Percentiles rank a stretch among this genome's conserved stretches.
These are phyloP conservation scores for Ctenosaura bakeri DNA, from an alignment of 2,797 vertebrate species.

Conservation along the genomic window DNA sequence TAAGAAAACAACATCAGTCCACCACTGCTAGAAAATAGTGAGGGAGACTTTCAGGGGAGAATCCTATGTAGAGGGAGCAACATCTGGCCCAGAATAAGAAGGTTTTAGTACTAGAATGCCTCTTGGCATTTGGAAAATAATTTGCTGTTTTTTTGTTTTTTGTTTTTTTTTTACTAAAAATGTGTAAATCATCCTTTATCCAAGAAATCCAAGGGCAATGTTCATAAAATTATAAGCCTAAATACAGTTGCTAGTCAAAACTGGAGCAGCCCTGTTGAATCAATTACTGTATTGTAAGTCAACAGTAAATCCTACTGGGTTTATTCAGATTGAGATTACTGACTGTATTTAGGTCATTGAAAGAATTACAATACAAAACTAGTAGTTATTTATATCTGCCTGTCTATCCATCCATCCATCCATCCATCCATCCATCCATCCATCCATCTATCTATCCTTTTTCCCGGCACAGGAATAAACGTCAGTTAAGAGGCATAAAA, in stretches of 20 bases:
- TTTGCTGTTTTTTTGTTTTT: neutral
- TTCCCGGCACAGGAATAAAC: neutral
- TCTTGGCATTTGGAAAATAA: neutral
- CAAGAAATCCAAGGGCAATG: neutral
- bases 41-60: neutral
- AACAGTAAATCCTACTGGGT: too few relatives aligned
- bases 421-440: too few relatives aligned
- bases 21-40: too few relatives aligned
- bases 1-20: neutral
- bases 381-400: too few relatives aligned
- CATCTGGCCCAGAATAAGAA: neutral
- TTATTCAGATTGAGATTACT: too few relatives aligned
- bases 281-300: too few relatives aligned
- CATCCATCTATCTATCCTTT: too few relatives aligned
- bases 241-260: too few relatives aligned
- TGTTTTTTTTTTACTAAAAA: neutral
- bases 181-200: neutral
- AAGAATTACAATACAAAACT: too few relatives aligned
- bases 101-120: neutral
- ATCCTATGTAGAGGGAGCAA: neutral
- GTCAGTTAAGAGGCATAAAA: neutral
- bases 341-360: too few relatives aligned
- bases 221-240: neutral
- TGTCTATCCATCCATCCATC: too few relatives aligned
- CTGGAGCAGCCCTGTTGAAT: too few relatives aligned